Evolutionary conservation across 1,140 invertebrate species (phyloP), one percentile per base, ranked within the genome.

Genomic region (Rhagoletis pomonella): DNA sequence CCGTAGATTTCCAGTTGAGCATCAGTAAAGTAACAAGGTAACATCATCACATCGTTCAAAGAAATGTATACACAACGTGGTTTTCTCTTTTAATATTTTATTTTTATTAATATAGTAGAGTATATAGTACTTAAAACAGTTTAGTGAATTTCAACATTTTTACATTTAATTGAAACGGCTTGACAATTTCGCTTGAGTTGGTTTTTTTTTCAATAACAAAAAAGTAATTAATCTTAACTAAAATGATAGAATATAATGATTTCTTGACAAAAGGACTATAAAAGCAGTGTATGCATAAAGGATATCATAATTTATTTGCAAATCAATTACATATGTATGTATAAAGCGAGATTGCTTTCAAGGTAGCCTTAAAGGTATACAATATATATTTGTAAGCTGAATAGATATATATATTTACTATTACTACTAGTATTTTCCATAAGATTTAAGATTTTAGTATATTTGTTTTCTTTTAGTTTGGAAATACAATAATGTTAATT

Each of bases 141-240:
- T 81, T 81, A 81, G 5, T 81, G 73, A 81, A 81, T 81, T 81
- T 81, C 73, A 81, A 81, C 50, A 55, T 55, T 81, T 81, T n/a
- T 81, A 47, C 73, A 81, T 19, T 58, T 55, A 55, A 9, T 55
- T 81, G n/a, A 81, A 81, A 81, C 17, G 50, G 5, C 50, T 44
- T 81, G 17, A 10, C 73, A 81, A 9, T 7, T 73, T 12, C 29
- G 67, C 67, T 73, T 47, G 67, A n/a, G n/a, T n/a, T n/a, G n/a
- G n/a, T n/a, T n/a, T n/a, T 17, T 47, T 14, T 47, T 42, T 42
- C 39, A 55, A 81, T 55, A 58, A 81, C 73, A 81, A 81, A 81
- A 81, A 47, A 73, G 44, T 47, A n/a, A 17, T 81, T 55, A n/a
- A 44, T 55, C 50, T 81, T 19, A 81, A 47, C 29, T 5, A 81